Conservation (phyloP, 2,797 vertebrate species). For the Premnoplex brunnescens region DNA sequence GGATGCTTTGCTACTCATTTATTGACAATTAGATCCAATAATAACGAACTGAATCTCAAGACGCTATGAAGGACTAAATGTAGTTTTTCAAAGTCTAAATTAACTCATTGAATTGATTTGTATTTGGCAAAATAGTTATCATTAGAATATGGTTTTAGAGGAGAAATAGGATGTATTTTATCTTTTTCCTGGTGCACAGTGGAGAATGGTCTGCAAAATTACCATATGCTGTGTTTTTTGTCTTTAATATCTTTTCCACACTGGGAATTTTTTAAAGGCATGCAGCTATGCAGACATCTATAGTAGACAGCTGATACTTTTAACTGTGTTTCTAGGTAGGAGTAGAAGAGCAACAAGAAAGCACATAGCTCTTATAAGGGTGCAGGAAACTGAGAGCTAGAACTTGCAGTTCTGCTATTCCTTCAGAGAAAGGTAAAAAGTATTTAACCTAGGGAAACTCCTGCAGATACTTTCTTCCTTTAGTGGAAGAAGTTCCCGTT, state of each 20-base stretch:
- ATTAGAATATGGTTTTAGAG: not conserved
- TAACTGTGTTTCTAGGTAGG: not conserved
- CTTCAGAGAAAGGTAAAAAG: not conserved
- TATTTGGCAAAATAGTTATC: not conserved
- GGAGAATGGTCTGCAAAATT: not conserved
- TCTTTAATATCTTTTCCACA: not conserved
- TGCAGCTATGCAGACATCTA: not conserved
- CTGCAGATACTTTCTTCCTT: not conserved
- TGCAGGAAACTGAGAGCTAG: not conserved
- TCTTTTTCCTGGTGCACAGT: not conserved
- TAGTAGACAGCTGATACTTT: not conserved
- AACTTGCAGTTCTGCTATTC: not conserved
- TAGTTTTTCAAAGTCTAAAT: not conserved
- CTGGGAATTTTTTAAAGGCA: not conserved
- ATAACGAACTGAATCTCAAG: not conserved
- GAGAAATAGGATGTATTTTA: not conserved
- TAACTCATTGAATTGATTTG: not conserved
- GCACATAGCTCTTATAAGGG: not conserved
- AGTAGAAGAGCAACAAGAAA: not conserved
- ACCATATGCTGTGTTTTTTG: not conserved
- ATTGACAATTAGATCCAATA: not conserved
- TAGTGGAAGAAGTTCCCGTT: not conserved
- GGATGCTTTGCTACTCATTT: not conserved
- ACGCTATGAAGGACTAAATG: not conserved
- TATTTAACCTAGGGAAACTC: not conserved